A percentile compares a stretch with the other conserved stretches of the same genome.
Evolutionary conservation across 2,113 vertebrate genomes (phyloP).

Genomic region (Bos javanicus): DNA sequence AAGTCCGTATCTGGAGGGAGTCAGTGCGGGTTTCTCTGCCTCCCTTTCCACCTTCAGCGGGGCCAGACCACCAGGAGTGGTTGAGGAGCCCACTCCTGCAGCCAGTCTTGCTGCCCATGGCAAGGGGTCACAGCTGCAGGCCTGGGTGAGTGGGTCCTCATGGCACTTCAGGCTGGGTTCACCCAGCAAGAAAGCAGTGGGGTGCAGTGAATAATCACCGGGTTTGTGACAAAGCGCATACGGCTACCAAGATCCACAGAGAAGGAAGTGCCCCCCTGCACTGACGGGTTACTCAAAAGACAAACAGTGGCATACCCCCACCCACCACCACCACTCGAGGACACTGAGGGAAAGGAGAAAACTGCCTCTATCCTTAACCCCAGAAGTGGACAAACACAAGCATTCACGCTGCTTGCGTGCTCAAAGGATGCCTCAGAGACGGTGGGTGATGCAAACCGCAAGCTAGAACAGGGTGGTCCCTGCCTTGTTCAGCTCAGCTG

Average conservation of each 20-base stretch:
- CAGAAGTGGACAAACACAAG: background rate
- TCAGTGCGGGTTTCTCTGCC: background rate
- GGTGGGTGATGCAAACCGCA: background rate
- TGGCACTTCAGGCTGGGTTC: background rate
- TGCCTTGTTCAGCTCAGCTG: background rate
- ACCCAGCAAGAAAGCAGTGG: background rate
- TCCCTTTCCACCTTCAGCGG: background rate
- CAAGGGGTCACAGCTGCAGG: background rate
- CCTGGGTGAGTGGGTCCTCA: background rate
- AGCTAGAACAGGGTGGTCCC: background rate
- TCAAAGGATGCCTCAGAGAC: background rate
- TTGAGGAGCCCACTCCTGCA: background rate
- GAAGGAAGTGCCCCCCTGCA: background rate
- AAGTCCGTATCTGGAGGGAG: background rate
- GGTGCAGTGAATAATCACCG: background rate
- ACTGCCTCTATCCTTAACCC: background rate
- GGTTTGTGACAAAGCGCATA: background rate
- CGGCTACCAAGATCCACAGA: background rate
- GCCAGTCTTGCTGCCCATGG: background rate
- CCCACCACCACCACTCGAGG: background rate
- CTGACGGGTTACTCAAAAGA: background rate
- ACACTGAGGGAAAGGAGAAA: background rate
- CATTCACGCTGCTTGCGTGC: background rate
- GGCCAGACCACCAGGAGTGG: background rate
- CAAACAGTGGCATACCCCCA: background rate